phyloP scores from a whole-genome alignment of 2,888 invertebrate species.

The Entomobrya multifasciata region DNA sequence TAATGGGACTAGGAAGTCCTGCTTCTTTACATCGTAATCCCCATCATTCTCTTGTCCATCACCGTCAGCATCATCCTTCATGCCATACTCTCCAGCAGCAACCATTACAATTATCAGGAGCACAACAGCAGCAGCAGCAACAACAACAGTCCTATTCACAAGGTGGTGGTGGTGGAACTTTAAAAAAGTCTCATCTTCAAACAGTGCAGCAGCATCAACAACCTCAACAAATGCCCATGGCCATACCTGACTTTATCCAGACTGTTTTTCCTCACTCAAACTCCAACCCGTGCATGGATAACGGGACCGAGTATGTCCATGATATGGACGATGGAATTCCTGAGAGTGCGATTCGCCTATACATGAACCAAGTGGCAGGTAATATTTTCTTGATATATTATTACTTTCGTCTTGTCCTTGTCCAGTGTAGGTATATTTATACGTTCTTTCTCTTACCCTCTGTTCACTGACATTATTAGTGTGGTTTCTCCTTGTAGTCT shows the following conservation, averaged over 20 bases:
- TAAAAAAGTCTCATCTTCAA: slow-evolving; percentile 59
- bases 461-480: slow-evolving; percentile 9
- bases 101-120: not conserved
- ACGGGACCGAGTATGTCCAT: slow-evolving; percentile 51
- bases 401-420: too few relatives aligned
- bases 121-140: slow-evolving; percentile 11
- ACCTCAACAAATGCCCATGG: slow-evolving; percentile 70
- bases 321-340: slow-evolving; percentile 64
- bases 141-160: not conserved
- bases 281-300: slow-evolving; percentile 66
- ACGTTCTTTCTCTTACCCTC: not conserved
- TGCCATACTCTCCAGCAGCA: slow-evolving; percentile 67
- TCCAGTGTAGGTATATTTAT: too few relatives aligned
- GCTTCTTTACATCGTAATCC: slow-evolving; percentile 68
- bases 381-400: too few relatives aligned
- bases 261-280: slow-evolving; percentile 65
- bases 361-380: slow-evolving; percentile 79
- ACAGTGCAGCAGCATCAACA: slow-evolving; percentile 47
- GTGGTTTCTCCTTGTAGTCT: slow-evolving; percentile 1
- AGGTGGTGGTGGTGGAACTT: slow-evolving; percentile 61
- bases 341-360: slow-evolving; percentile 77
- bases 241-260: slow-evolving; percentile 78
- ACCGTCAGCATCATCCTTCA: slow-evolving; percentile 68
- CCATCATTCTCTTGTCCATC: slow-evolving; percentile 68
- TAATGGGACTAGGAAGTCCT: slow-evolving; percentile 76